Percentiles rank a stretch among this genome's conserved stretches.
These are phyloP conservation scores for Labeo rohita DNA, from an alignment of 2,113 vertebrate species.

Conservation along the genomic window DNA sequence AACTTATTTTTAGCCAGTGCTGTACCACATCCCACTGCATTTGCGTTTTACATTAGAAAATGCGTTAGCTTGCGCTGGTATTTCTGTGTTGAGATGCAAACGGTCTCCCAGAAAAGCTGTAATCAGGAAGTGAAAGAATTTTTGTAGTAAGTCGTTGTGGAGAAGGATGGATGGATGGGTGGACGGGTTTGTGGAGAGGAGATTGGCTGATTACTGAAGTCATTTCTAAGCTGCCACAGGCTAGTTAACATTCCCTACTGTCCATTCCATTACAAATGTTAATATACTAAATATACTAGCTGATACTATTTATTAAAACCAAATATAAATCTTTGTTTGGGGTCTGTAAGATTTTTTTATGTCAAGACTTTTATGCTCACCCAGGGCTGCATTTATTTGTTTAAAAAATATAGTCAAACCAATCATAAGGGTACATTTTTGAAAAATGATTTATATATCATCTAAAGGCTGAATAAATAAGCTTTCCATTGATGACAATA, in stretches of 20 bases:
- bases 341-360: too few relatives aligned
- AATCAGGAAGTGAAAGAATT: not conserved
- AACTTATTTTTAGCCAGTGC: not conserved
- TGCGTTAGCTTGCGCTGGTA: not conserved
- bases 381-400: too few relatives aligned
- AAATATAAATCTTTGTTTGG: too few relatives aligned
- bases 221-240: slow-evolving; percentile 78
- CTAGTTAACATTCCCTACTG: slow-evolving; percentile 55
- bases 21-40: not conserved
- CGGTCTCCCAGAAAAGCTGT: not conserved
- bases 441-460: too few relatives aligned
- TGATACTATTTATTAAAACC: too few relatives aligned
- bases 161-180: not conserved
- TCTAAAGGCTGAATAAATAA: too few relatives aligned
- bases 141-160: not conserved
- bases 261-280: too few relatives aligned
- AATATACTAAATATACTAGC: too few relatives aligned
- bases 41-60: not conserved
- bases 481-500: too few relatives aligned
- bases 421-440: too few relatives aligned
- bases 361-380: too few relatives aligned
- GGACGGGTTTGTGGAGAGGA: not conserved
- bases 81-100: not conserved
- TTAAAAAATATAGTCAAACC: too few relatives aligned
- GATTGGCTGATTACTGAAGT: slow-evolving; percentile 61